Evolutionary conservation across 2,797 vertebrate species (phyloP), one percentile per base, ranked within the genome.

Genomic region (Polyboroides typus): DNA sequence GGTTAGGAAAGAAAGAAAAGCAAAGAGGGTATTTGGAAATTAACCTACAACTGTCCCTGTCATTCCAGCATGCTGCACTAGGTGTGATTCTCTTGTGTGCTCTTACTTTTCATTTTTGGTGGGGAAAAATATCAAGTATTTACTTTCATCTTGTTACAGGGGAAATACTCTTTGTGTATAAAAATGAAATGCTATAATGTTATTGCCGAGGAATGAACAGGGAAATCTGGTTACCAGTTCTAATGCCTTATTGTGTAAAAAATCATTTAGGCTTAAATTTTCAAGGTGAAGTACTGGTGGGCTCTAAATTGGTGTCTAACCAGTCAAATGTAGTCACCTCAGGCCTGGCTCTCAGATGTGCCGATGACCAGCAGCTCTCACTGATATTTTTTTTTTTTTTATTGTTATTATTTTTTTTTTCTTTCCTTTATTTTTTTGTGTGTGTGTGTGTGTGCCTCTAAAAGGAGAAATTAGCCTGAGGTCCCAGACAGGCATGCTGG

Each of bases 401-500:
- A n/a, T n/a, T n/a, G n/a, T n/a, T n/a, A n/a, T n/a, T n/a, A n/a
- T 26, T 8, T 11, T 12, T 6, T 27, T 5, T 18, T 29, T 31
- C 11, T 5, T 5, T 44, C 6, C 38, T 12, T 29, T 45, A 9
- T 45, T 18, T 45, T 18, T 45, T 18, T 45, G 9, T 45, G 17
- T 12, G 18, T 18, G 26, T 27, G 50, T 29, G 22, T 25, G 7
- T 10, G 17, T 15, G 16, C 14, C 10, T 45, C 64, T 90, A 26
- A 59, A 89, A 88, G 33, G 31, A 68, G 40, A 72, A 52, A 36
- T 66, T 73, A 91, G 52, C 50, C 47, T 2, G 5, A 53, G 33
- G 45, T 68, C 38, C 58, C 44, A 48, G 44, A 20, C 13, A 0
- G 56, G 20, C 52, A 8, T 0, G 0, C 31, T 67, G 81, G 74